These are phyloP conservation scores for Acronicta leporina DNA, from an alignment of 2,888 invertebrate species.

Conservation along the genomic window DNA sequence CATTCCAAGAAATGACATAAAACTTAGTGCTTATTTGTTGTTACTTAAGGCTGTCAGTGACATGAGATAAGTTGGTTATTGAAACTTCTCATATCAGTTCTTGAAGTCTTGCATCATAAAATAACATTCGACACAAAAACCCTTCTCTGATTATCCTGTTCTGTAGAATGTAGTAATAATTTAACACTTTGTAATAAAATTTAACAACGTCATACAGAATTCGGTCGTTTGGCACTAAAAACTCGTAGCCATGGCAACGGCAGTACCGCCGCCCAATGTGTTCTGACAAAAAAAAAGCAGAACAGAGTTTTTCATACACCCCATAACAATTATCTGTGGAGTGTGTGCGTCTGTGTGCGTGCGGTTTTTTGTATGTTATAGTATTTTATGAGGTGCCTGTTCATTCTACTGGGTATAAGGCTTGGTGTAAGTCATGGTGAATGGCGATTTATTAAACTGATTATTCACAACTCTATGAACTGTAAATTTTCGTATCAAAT, in stretches of 20 bases:
- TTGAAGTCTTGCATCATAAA: no score
- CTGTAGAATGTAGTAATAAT: conserved; percentile 5
- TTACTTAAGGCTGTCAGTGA: no score
- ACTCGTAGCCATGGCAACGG: conserved; percentile 34
- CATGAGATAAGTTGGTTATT: no score
- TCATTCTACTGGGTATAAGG: conserved; percentile 51
- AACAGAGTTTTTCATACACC: conserved; percentile 69
- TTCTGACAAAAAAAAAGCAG: conserved; percentile 59
- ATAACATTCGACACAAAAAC: no score
- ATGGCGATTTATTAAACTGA: no score
- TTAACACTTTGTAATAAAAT: conserved; percentile 35
- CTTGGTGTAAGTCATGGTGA: conserved; percentile 49
- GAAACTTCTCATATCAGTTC: no score
- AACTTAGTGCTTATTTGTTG: no score
- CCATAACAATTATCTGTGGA: conserved; percentile 74
- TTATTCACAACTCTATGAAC: no score
- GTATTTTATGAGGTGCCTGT: conserved; percentile 77
- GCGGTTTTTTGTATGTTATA: conserved; percentile 75
- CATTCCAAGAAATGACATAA: no score
- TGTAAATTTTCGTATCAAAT: no score
- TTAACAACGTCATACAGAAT: conserved; percentile 28
- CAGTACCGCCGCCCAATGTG: conserved; percentile 31
- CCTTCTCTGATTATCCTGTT: no score
- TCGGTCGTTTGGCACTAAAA: conserved; percentile 52
- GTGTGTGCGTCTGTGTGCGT: conserved; percentile 61